phyloP scores from a whole-genome alignment of 2,888 invertebrate species.

The Ormia ochracea region DNA sequence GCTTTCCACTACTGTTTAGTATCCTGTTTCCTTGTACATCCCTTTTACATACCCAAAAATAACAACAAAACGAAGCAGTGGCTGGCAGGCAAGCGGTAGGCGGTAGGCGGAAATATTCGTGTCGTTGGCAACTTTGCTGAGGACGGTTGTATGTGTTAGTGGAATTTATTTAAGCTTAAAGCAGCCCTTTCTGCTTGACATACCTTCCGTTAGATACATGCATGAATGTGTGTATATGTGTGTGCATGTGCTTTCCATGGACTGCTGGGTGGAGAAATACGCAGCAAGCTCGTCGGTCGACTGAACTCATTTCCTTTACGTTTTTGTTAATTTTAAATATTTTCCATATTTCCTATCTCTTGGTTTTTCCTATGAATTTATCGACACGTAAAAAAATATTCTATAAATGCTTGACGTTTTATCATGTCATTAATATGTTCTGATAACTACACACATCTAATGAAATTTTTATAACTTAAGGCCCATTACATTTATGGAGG shows the following conservation, averaged over 20 bases:
- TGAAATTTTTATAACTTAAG: neutral
- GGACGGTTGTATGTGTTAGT: constrained; percentile 22
- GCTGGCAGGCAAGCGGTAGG: neutral
- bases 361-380: constrained; percentile 8
- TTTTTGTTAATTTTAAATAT: neutral
- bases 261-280: constrained; percentile 12
- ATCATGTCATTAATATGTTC: constrained; percentile 21
- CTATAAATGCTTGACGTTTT: neutral
- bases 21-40: constrained; percentile 55
- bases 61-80: neutral
- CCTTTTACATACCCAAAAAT: constrained; percentile 10
- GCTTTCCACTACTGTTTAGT: constrained; percentile 52
- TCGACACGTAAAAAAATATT: neutral
- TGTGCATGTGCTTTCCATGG: no score
- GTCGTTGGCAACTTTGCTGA: neutral
- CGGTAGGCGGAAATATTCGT: neutral
- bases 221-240: no score
- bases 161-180: constrained; percentile 33
- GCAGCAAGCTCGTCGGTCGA: neutral
- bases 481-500: constrained; percentile 11
- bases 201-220: neutral
- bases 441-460: constrained; percentile 14
- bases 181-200: neutral
- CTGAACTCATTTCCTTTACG: constrained; percentile 25
- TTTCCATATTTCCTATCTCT: constrained; percentile 4